Percentiles rank a stretch among this genome's conserved stretches.
phyloP scores from a whole-genome alignment of 2,888 invertebrate genomes.

The Drosophila flavopinicola region DNA sequence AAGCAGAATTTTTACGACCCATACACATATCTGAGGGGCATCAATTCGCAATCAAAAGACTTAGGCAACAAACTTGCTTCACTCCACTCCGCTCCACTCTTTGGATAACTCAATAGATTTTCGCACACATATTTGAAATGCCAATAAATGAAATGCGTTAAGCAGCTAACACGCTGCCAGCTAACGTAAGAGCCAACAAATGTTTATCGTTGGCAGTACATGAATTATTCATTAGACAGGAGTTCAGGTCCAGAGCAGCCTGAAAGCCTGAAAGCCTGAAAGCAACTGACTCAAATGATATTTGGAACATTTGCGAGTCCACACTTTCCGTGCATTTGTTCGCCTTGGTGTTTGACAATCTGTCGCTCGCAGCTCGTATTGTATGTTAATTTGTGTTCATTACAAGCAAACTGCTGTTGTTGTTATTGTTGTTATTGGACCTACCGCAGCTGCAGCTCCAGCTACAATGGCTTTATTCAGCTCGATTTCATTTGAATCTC shows the following conservation, averaged over 20 bases:
- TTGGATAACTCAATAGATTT: slow-evolving; percentile 11
- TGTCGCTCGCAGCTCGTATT: slow-evolving; percentile 52
- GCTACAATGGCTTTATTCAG: slow-evolving; percentile 26
- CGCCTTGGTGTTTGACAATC: slow-evolving; percentile 62
- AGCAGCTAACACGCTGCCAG: slow-evolving; percentile 41
- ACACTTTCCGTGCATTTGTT: slow-evolving; percentile 32
- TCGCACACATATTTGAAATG: slow-evolving; percentile 35
- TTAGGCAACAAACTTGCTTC: slow-evolving; percentile 63
- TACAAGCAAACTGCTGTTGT: slow-evolving; percentile 35
- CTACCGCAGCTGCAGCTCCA: slow-evolving; percentile 48
- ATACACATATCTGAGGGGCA: slow-evolving; percentile 9
- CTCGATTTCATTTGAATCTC: slow-evolving; percentile 38
- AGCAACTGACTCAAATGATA: slow-evolving; percentile 1
- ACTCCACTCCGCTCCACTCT: no score
- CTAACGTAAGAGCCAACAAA: slow-evolving; percentile 13
- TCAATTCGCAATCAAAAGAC: slow-evolving; percentile 53
- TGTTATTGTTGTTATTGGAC: slow-evolving; percentile 21
- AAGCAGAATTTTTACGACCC: slow-evolving; percentile 27
- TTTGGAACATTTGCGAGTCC: slow-evolving; percentile 15
- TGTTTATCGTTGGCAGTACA: slow-evolving; percentile 24
- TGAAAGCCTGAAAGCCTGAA: no score
- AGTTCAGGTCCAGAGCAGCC: slow-evolving; percentile 17
- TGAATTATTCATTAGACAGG: slow-evolving; percentile 54
- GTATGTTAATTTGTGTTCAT: slow-evolving; percentile 69
- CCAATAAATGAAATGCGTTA: slow-evolving; percentile 52